These are phyloP conservation scores for Aurelia coerulea DNA, from an alignment of 30 jellyfish, hydroid and myxozoan species.

Conservation along the genomic window DNA sequence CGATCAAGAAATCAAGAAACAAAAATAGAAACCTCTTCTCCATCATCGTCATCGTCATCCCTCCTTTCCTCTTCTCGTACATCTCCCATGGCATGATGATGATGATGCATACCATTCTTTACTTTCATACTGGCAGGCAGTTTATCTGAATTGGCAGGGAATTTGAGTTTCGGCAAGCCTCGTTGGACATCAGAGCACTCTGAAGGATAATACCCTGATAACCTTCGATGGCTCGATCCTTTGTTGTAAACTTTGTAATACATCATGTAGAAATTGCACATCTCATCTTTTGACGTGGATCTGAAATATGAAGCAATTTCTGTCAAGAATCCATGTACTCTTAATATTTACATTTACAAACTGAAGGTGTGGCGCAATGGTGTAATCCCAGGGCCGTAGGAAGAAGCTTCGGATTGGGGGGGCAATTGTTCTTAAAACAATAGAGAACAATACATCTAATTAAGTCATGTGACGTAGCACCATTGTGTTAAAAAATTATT, in stretches of 20 bases:
- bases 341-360: too few species aligned
- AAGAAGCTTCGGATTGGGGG: too few species aligned
- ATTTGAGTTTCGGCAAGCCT: slow-evolving; percentile 27
- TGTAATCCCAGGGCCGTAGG: too few species aligned
- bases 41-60: slow-evolving; percentile 27
- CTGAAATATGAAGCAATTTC: slow-evolving; percentile 10
- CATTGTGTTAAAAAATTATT: too few species aligned
- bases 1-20: too few species aligned
- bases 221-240: not conserved
- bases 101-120: slow-evolving; percentile 33
- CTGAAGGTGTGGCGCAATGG: too few species aligned
- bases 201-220: not conserved
- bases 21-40: not conserved
- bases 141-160: slow-evolving; percentile 64
- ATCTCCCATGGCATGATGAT: slow-evolving; percentile 18
- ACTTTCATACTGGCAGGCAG: slow-evolving; percentile 49
- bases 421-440: too few species aligned
- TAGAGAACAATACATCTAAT: too few species aligned
- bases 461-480: too few species aligned
- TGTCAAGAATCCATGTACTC: not conserved
- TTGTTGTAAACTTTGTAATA: slow-evolving; percentile 49
- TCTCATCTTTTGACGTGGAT: slow-evolving; percentile 76
- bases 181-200: slow-evolving; percentile 46
- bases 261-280: slow-evolving; percentile 92
- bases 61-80: slow-evolving; percentile 6